These are phyloP conservation scores for Xerus inauris DNA, from an alignment of 2,113 vertebrate species.

Conservation along the genomic window DNA sequence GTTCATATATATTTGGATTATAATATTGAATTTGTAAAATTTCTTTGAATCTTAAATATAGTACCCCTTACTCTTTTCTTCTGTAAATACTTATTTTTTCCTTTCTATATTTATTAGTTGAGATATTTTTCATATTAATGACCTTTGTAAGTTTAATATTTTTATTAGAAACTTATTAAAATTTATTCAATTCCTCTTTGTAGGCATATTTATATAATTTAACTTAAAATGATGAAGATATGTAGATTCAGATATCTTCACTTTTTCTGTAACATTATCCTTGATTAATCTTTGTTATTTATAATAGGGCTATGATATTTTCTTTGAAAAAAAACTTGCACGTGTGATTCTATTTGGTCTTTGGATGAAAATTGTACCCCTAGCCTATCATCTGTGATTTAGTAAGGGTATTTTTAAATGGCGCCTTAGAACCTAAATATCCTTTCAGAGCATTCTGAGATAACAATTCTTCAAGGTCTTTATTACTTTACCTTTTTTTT, in stretches of 20 bases:
- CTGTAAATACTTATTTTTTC: neutral
- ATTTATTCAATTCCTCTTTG: neutral
- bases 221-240: neutral
- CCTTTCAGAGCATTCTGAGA: neutral
- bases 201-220: neutral
- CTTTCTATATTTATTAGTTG: neutral
- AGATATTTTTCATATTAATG: conserved; percentile 18
- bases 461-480: neutral
- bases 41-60: neutral
- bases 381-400: neutral
- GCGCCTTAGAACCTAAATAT: neutral
- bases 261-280: neutral
- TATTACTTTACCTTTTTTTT: neutral
- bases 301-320: neutral
- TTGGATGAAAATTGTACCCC: neutral
- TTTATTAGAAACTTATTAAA: neutral
- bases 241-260: neutral
- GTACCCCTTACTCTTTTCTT: neutral
- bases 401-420: neutral
- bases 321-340: neutral
- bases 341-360: neutral
- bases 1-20: neutral
- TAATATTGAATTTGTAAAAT: neutral
- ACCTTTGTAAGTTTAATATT: neutral
- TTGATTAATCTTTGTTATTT: neutral